Base-by-base conservation (phyloP, 2,888 invertebrate species). In the Stenchaetothrips biformis region DNA sequence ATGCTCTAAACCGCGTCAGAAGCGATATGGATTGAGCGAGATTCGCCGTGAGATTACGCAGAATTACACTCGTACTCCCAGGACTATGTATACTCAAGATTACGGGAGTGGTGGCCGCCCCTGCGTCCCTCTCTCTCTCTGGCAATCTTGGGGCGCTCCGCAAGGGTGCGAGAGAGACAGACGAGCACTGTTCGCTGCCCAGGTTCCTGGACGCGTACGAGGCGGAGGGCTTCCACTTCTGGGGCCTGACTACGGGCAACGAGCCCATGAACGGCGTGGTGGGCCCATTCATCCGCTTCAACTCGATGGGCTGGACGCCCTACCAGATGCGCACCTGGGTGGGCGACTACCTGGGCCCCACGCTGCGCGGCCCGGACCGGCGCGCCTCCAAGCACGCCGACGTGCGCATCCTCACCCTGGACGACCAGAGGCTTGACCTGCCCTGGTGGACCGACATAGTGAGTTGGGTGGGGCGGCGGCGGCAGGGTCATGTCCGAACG, bases 201-300 rank as follows among this genome's bases (percentile, higher is more conserved):
- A 93, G 92, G 85, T 96, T 95, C 87, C 86, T 97, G 74, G 91
- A 95, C 83, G 90, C 90, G 81, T 96, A 97, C 86, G 88, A 90
- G 81, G 88, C 90, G 48, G 87, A 91, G n/a, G 91, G 91, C n/a
- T 87, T 91, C 77, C 87, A 89, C 7, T 90, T 93, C 82, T 97
- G 97, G 97, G 95, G 92, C 0, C 87, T 96, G 53, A 94, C 96
- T 0, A 93, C 94, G 0, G 94, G 95, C 49, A 97, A 97, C 85
- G 96, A 97, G 85, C 97, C 97, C 0, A 84, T 90, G 7, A 92
- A 92, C 84, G 92, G 92, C 18, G 87, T 91, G 6, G 81, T 91
- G 21, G 67, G 25, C 0, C 90, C 90, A 0, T 84, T 89, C 82
- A 86, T 86, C 2, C 85, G 86, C 8, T 94, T 95, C 85, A 94